phyloP scores from a whole-genome alignment of 2,113 vertebrate species.

The Stictonetta naevosa region DNA sequence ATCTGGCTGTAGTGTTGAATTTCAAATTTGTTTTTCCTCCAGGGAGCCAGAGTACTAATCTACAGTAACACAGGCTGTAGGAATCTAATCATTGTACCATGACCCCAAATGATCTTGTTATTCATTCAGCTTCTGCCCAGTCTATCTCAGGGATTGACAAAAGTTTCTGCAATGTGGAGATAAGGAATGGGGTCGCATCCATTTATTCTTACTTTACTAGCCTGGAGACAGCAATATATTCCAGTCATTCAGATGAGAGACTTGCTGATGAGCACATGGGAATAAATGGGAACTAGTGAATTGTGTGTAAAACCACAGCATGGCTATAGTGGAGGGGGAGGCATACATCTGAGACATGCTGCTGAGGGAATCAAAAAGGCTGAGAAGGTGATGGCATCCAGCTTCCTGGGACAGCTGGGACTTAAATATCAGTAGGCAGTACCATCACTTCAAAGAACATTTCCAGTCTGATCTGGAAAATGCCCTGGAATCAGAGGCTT shows the following conservation, averaged over 20 bases:
- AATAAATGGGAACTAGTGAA: slow-evolving; percentile 27
- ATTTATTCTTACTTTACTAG: slow-evolving; percentile 63
- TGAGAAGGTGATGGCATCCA: not conserved
- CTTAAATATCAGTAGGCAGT: not conserved
- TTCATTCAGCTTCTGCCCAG: slow-evolving; percentile 57
- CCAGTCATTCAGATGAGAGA: slow-evolving; percentile 51
- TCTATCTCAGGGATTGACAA: slow-evolving; percentile 58
- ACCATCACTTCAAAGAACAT: not conserved
- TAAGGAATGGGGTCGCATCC: slow-evolving; percentile 60
- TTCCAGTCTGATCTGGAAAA: not conserved
- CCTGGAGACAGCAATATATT: slow-evolving; percentile 65
- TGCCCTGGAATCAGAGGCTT: not conserved
- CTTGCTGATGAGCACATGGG: slow-evolving; percentile 16
- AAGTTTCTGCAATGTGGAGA: slow-evolving; percentile 71
- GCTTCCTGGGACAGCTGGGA: not conserved
- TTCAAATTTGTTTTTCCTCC: slow-evolving; percentile 69
- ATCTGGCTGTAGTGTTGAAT: not conserved
- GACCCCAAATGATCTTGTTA: slow-evolving; percentile 68
- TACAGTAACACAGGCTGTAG: slow-evolving; percentile 57
- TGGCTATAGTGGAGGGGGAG: not conserved
- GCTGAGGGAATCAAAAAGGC: not conserved
- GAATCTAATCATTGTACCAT: slow-evolving; percentile 69
- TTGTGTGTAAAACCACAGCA: not conserved
- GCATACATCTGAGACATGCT: not conserved
- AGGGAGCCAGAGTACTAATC: slow-evolving; percentile 66